A percentile compares a stretch with the other conserved stretches of the same genome.
Conservation (phyloP, 30 jellyfish, hydroid and myxozoan species). For the Cassiopea xamachana region DNA sequence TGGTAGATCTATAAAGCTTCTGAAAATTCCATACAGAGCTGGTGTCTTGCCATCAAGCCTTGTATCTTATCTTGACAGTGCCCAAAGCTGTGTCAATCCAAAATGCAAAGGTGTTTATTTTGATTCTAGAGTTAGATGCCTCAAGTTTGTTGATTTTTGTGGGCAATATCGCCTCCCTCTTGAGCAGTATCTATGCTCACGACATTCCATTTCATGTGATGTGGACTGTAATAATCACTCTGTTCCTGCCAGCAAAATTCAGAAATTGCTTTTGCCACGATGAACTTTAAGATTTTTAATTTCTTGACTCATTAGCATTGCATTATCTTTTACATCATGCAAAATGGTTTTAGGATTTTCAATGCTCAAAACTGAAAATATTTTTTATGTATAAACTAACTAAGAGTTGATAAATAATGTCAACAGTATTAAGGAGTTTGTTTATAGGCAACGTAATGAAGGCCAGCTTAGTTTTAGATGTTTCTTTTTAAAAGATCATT, state of each 20-base stretch:
- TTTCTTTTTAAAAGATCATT: too few relatives aligned
- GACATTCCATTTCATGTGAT: conserved; percentile 66
- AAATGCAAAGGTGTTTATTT: conserved; percentile 98
- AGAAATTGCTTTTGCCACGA: conserved; percentile 86
- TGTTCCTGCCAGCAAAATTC: conserved; percentile 74
- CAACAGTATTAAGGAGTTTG: too few relatives aligned
- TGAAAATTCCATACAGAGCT: conserved; percentile 39
- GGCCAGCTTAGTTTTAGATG: too few relatives aligned
- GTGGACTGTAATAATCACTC: conserved; percentile 30
- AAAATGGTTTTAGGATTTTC: too few relatives aligned
- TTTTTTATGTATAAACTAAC: too few relatives aligned
- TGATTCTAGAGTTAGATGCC: conserved; percentile 94
- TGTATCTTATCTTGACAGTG: conserved; percentile 85
- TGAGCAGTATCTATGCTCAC: conserved; percentile 97
- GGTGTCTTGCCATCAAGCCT: conserved; percentile 70
- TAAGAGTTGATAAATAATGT: too few relatives aligned
- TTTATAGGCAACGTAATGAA: too few relatives aligned
- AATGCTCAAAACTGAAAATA: too few relatives aligned
- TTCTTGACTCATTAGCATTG: too few relatives aligned
- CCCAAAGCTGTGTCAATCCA: conserved; percentile 97
- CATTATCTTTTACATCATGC: too few relatives aligned
- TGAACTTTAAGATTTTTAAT: too few relatives aligned
- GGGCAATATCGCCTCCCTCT: conserved; percentile 94
- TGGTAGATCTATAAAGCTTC: conserved; percentile 88
- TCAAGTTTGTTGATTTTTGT: conserved; percentile 98